Evolutionary conservation across 2,113 vertebrate genomes (phyloP).

Genomic region (Phrynocephalus versicolor): DNA sequence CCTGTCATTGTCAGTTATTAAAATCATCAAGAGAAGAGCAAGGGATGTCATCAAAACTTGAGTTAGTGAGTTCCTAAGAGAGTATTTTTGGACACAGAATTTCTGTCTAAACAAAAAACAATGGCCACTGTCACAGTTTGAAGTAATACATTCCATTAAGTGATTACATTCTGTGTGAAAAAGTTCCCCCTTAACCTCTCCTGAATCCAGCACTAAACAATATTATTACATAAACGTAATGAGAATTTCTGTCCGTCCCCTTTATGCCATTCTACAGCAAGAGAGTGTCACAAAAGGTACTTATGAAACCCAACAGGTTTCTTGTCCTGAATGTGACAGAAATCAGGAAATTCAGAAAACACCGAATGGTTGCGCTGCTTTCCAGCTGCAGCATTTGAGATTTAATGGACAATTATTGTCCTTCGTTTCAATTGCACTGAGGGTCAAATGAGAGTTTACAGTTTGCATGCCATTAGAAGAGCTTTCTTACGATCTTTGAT

Average conservation of each 20-base stretch:
- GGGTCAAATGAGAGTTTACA: neutral
- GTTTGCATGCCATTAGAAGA: no score
- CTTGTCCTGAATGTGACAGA: neutral
- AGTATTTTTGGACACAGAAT: neutral
- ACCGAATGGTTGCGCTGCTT: no score
- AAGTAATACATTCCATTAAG: neutral
- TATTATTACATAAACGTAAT: neutral
- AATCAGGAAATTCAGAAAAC: neutral
- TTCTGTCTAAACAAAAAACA: neutral
- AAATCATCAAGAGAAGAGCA: neutral
- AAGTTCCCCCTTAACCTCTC: neutral
- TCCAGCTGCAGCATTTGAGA: neutral
- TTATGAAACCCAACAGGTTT: neutral
- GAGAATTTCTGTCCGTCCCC: neutral
- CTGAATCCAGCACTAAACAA: no score
- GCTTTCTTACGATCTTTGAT: no score
- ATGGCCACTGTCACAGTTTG: neutral
- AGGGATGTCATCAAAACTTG: neutral
- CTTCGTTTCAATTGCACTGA: neutral
- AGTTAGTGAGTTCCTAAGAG: neutral
- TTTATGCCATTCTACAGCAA: neutral
- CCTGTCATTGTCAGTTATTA: neutral
- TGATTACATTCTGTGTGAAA: neutral
- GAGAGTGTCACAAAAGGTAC: neutral
- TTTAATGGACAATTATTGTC: neutral